Base-by-base conservation (phyloP, 2,888 invertebrate species). In the Agapostemon virescens region DNA sequence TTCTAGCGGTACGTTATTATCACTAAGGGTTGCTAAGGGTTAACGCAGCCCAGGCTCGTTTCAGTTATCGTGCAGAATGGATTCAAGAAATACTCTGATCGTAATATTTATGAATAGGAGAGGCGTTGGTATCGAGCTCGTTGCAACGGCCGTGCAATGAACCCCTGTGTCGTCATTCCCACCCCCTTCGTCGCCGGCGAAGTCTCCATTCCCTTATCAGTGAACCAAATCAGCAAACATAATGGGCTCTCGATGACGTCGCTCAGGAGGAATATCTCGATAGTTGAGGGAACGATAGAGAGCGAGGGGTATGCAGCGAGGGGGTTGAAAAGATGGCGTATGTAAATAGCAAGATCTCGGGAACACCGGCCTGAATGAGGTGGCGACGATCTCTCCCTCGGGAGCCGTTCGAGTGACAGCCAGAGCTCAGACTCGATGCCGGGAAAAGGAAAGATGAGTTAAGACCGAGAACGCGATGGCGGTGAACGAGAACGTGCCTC, bases 371-470 rank as follows among this genome's bases (percentile, higher is more conserved):
- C 79, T 69, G 87, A 88, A 88, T 81, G 88, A 89, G 85, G 86
- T 88, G 88, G 86, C 87, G 85, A 89, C 89, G 89, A 88, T 89
- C 88, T 82, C 74, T 84, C 89, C 84, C 87, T 13, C 36, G 88
- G 80, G 89, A 84, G 84, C 55, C 77, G 81, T 89, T 88, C 85
- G 78, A 78, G 81, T 66, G 80, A 70, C 74, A 75, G 68, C 73
- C 26, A 55, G 49, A 81, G 74, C 74, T 81, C 61, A 33, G 64
- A 69, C 67, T 78, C 69, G 74, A 70, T 69, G 74, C 66, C n/a
- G 49, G 38, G 80, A 17, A 84, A 64, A 70, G 79, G 80, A 79
- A 74, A 66, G 77, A 71, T 72, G 77, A 77, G 84, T 81, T 81
- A 86, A 81, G 79, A 81, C 69, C 76, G 72, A 30, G 49, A 45